phyloP scores from a whole-genome alignment of 2,888 invertebrate species.

The Halocaridina rubra region DNA sequence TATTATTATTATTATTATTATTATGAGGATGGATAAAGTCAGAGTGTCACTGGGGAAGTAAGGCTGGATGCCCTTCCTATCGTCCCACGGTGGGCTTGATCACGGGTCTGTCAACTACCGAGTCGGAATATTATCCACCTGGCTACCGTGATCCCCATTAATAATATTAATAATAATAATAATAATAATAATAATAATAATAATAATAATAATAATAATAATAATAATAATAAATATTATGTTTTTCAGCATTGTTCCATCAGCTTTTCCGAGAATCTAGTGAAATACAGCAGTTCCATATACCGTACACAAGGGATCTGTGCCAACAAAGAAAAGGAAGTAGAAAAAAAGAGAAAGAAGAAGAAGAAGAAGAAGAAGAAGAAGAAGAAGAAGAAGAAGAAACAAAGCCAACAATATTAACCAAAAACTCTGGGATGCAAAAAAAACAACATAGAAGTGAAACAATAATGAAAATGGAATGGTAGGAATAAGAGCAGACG shows the following conservation, averaged over 20 bases:
- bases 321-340: too few species aligned
- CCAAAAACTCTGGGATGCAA: not conserved
- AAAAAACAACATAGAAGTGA: not conserved
- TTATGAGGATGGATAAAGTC: too few species aligned
- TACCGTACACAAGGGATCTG: too few species aligned
- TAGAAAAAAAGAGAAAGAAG: not conserved
- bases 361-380: not conserved
- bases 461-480: too few species aligned
- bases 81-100: too few species aligned
- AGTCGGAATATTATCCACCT: too few species aligned
- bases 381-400: not conserved
- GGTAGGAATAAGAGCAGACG: too few species aligned
- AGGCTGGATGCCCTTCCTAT: too few species aligned
- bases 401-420: not conserved
- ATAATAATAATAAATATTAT: not conserved
- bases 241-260: not conserved
- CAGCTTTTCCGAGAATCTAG: not conserved
- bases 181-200: not conserved
- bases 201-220: not conserved
- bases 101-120: too few species aligned
- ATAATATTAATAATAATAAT: not conserved
- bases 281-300: too few species aligned
- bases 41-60: too few species aligned
- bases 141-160: not conserved
- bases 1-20: too few species aligned